Percentiles rank a stretch among this genome's conserved stretches.
These are phyloP conservation scores for Agonopterix subpropinquella DNA, from an alignment of 2,888 invertebrate species.

Conservation along the genomic window DNA sequence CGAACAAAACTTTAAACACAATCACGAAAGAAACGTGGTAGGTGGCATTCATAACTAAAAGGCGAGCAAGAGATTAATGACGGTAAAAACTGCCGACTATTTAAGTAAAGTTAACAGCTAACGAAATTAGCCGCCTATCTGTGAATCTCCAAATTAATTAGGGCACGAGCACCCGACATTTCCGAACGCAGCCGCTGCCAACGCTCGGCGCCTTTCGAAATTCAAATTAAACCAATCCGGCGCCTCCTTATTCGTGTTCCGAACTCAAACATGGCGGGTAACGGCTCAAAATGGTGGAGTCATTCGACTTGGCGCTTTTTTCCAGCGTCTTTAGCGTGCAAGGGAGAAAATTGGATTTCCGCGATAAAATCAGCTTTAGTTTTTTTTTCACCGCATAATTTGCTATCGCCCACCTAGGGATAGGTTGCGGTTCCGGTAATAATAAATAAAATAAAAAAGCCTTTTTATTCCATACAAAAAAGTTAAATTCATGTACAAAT, in stretches of 20 bases:
- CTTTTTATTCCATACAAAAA: no score
- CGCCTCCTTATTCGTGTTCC: slow-evolving; percentile 75
- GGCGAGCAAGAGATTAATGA: slow-evolving; percentile 58
- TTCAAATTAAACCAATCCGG: slow-evolving; percentile 76
- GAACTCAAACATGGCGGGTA: slow-evolving; percentile 69
- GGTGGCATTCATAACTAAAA: slow-evolving; percentile 47
- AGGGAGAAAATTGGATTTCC: slow-evolving; percentile 75
- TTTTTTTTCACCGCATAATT: slow-evolving; percentile 66
- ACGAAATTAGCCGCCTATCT: slow-evolving; percentile 70
- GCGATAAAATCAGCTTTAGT: slow-evolving; percentile 72
- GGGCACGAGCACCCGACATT: slow-evolving; percentile 44
- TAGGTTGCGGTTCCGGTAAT: slow-evolving; percentile 49
- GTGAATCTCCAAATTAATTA: slow-evolving; percentile 73
- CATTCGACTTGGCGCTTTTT: slow-evolving; percentile 74
- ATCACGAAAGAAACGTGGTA: slow-evolving; percentile 28
- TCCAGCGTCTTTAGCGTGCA: slow-evolving; percentile 72
- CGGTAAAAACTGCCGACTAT: slow-evolving; percentile 52
- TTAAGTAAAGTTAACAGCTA: slow-evolving; percentile 66
- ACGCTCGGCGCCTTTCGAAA: slow-evolving; percentile 65
- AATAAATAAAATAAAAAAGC: no score
- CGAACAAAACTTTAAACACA: slow-evolving; percentile 3
- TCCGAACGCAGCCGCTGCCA: slow-evolving; percentile 37
- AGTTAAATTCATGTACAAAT: no score
- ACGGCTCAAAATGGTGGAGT: slow-evolving; percentile 69
- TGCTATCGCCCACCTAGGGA: slow-evolving; percentile 44